Evolutionary conservation across 2,888 invertebrate species (phyloP).

Genomic region (Chalcosyrphus nemorum): DNA sequence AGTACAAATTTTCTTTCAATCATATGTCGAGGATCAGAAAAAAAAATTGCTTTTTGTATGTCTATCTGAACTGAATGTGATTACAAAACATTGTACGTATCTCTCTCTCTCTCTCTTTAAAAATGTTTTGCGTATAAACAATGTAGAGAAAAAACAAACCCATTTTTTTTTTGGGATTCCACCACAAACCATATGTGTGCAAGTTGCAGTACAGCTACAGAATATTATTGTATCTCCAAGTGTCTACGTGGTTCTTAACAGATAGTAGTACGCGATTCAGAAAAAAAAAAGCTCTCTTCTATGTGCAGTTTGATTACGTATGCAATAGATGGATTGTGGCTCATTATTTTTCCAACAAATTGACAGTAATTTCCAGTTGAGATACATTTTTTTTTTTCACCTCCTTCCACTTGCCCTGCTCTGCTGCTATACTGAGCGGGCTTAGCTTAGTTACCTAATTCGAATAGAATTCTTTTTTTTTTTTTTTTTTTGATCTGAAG

Average conservation of each 20-base stretch:
- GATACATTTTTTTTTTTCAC: neutral
- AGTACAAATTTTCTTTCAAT: too few relatives aligned
- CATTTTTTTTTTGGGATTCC: neutral
- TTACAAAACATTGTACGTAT: conserved; percentile 4
- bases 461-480: conserved; percentile 8
- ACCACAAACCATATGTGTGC: conserved; percentile 53
- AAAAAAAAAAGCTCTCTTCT: conserved; percentile 42
- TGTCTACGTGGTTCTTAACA: conserved; percentile 67
- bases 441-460: conserved; percentile 55
- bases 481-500: neutral
- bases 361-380: conserved; percentile 43
- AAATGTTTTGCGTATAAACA: conserved; percentile 28
- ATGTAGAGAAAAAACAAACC: neutral
- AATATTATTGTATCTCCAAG: conserved; percentile 41
- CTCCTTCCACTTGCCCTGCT: too few relatives aligned
- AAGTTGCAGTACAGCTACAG: conserved; percentile 20
- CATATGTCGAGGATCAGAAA: conserved; percentile 31
- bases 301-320: conserved; percentile 65
- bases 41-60: neutral
- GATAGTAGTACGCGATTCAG: conserved; percentile 22
- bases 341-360: conserved; percentile 26
- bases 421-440: neutral
- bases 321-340: conserved; percentile 57
- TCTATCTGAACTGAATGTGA: conserved; percentile 9
- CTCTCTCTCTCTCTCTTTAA: conserved; percentile 3